Conservation (phyloP, 2,113 vertebrate species). For the Miniopterus natalensis region DNA sequence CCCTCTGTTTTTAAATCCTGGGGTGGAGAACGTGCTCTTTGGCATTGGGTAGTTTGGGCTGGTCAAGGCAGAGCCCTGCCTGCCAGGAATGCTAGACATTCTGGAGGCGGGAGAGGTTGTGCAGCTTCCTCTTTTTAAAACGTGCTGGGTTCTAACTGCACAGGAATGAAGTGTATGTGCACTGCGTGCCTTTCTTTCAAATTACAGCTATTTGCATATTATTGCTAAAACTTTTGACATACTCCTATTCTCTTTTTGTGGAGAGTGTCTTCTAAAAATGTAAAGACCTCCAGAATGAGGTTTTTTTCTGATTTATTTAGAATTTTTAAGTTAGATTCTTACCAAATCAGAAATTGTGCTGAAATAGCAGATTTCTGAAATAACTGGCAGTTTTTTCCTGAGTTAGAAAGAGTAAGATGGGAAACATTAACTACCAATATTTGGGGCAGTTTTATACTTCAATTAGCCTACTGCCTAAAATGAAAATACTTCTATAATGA, state of each 20-base stretch:
- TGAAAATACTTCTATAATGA: slow-evolving; percentile 72
- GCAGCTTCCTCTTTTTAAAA: slow-evolving; percentile 72
- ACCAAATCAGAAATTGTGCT: slow-evolving; percentile 68
- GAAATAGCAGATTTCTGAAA: slow-evolving; percentile 79
- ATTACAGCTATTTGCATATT: slow-evolving; percentile 34
- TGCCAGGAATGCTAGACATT: slow-evolving; percentile 80
- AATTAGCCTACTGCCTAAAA: slow-evolving; percentile 38
- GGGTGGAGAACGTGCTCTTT: slow-evolving; percentile 48
- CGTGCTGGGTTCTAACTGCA: slow-evolving; percentile 32
- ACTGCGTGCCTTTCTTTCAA: slow-evolving; percentile 47
- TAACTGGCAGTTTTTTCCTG: slow-evolving; percentile 64
- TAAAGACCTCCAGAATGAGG: not conserved
- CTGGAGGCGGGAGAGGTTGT: slow-evolving; percentile 72
- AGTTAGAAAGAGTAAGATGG: slow-evolving; percentile 15
- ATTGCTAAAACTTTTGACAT: slow-evolving; percentile 33
- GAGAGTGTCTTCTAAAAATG: not conserved
- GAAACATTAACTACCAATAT: slow-evolving; percentile 56
- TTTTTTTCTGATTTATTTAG: not conserved
- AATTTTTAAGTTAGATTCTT: slow-evolving; percentile 21
- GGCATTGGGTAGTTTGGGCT: slow-evolving; percentile 67
- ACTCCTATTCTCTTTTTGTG: not conserved
- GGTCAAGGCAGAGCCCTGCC: slow-evolving; percentile 49
- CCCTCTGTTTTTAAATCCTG: slow-evolving; percentile 64
- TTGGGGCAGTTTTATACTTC: slow-evolving; percentile 66
- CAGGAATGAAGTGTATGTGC: slow-evolving; percentile 67